Percentiles rank a stretch among this genome's conserved stretches.
Evolutionary conservation across 1,140 invertebrate species (phyloP).

Genomic region (Drosophila novamexicana): DNA sequence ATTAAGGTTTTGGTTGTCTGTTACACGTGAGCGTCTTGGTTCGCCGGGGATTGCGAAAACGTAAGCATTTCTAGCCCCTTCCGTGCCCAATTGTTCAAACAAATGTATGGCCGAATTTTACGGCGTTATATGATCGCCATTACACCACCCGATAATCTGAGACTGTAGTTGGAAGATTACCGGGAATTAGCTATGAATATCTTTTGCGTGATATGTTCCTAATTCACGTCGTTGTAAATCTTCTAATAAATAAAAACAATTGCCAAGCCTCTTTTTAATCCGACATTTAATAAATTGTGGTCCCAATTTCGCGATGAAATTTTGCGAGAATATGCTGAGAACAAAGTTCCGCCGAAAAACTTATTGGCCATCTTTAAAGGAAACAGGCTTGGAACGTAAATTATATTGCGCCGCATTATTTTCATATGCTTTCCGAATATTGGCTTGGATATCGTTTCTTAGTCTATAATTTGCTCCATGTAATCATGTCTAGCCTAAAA

Average conservation of each 20-base stretch:
- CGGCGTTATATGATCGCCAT: too few species aligned
- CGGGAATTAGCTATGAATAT: not conserved
- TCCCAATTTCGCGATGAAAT: not conserved
- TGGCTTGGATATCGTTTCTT: not conserved
- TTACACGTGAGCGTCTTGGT: too few species aligned
- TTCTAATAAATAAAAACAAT: not conserved
- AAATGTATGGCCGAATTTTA: too few species aligned
- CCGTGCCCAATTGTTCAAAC: too few species aligned
- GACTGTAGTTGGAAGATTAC: too few species aligned
- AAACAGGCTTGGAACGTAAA: constrained; percentile 7
- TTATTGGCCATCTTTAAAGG: constrained; percentile 3
- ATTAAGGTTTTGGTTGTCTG: too few species aligned
- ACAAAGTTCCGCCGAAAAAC: constrained; percentile 5
- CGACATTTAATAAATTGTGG: not conserved
- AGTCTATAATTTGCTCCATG: constrained; percentile 3
- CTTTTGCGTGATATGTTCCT: not conserved
- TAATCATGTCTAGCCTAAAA: constrained; percentile 33
- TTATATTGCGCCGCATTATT: constrained; percentile 9
- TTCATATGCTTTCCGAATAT: not conserved
- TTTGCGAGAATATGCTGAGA: constrained; percentile 5
- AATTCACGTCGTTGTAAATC: not conserved
- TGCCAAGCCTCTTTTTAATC: not conserved
- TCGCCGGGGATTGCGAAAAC: too few species aligned
- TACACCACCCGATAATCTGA: too few species aligned
- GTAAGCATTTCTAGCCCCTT: too few species aligned